Evolutionary conservation across 1,140 invertebrate genomes (phyloP), one percentile per base, ranked within the genome.

Genomic region (Aphidius gifuensis): DNA sequence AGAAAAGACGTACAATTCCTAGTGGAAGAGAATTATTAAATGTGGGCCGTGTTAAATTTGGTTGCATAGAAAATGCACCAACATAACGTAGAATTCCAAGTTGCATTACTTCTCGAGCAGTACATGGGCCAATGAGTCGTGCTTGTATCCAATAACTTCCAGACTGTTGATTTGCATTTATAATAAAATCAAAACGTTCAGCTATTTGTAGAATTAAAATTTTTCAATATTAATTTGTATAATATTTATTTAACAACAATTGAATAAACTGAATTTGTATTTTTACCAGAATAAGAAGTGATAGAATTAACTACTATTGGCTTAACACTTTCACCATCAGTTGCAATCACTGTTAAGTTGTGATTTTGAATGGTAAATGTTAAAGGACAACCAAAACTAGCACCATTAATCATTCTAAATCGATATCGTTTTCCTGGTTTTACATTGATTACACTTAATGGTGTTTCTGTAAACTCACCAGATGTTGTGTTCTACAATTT

Each of bases 301-400:
- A 65, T 54, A 21, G 58, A 62, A 16, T 58, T 40, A 44, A 64
- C 61, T 5, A 9, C 7, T 4, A 44, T 9, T n/a, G 65, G 65
- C 32, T 38, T 9, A 40, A 66, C 5, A 11, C 48, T 5, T 9
- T 61, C 46, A 5, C 83, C 84, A 67, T 87, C 85, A 5, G 77
- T 71, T 0, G 80, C 76, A 40, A 87, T 82, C 0, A 85, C 68
- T 8, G 71, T 76, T 8, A 87, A 40, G 5, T 64, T 72, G 64
- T 87, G 85, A 38, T 75, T 69, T 65, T 86, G 80, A 48, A 87
- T 74, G 1, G 79, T 81, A 8, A 87, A 60, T 66, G 74, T 61
- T 47, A 80, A 72, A 3, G 84, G 78, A 62, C 84, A 85, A 58
- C 78, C 75, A 7, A 82, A 64, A 38, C 84, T 73, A 62, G 79